Base-by-base conservation (phyloP, 2,113 vertebrate species). In the Lepisosteus osseus region DNA sequence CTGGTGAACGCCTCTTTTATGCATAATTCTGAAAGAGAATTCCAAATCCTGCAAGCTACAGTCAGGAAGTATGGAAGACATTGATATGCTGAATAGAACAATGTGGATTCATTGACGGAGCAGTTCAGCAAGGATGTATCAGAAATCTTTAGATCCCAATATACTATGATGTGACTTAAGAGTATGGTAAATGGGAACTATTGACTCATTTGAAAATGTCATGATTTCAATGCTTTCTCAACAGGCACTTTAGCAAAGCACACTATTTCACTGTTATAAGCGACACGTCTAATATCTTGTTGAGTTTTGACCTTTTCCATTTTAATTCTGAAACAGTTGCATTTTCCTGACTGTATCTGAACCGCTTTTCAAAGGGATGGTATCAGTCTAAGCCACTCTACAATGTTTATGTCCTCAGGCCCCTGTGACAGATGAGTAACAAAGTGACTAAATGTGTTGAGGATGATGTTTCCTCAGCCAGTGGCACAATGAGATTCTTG, bases 121-220 rank as follows among this genome's bases (percentile, higher is more conserved):
- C 40, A 42, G 8, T 42, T 13, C 41, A 13, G 8, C 13, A 9
- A 64, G 61, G 47, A 14, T 11, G 14, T 29, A 65, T 44, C 64
- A 66, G 12, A 59, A 17, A 55, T 54, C 9, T 54, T 67, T 63
- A 75, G 70, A 70, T 69, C 79, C 29, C 69, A 70, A 67, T 70
- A 11, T 78, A 42, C 45, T 77, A 17, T 47, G 54, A 75, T 75
- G 73, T 77, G 17, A 6, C 40, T 51, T 2, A 51, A 9, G 5
- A 68, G 61, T 68, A 54, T 76, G 68, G 76, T 86, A 77, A 77
- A 81, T 66, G 61, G 64, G 69, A 71, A 77, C 83, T 79, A 86
- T 85, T 86, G 87, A 86, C 85, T 86, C 83, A 82, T 65, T 81
- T 78, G 84, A 87, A 90, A 92, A 90, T 92, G 88, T 90, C 88